A percentile compares a stretch with the other conserved stretches of the same genome.
phyloP scores from a whole-genome alignment of 2,113 vertebrate species.

The Hippocampus guttulatus region DNA sequence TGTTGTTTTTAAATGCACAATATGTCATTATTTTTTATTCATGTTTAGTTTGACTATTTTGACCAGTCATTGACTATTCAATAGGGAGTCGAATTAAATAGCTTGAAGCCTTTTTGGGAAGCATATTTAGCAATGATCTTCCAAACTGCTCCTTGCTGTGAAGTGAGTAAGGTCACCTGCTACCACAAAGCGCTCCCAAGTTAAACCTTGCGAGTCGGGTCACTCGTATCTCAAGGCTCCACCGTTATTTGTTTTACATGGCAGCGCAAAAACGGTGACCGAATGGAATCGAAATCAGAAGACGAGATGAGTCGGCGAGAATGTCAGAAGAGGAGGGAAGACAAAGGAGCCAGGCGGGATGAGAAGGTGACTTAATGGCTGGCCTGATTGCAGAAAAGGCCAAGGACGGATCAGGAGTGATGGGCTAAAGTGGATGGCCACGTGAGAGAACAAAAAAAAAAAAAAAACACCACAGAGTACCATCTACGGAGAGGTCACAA shows the following conservation, averaged over 20 bases:
- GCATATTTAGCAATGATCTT: no score
- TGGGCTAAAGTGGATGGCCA: constrained; percentile 28
- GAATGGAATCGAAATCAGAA: constrained; percentile 15
- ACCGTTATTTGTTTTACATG: not conserved
- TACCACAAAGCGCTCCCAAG: not conserved
- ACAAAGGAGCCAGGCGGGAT: constrained; percentile 12
- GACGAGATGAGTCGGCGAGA: constrained; percentile 21
- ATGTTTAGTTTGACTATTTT: no score
- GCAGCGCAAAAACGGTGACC: not conserved
- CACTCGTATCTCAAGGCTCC: not conserved
- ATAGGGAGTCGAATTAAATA: no score
- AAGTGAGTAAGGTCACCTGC: no score
- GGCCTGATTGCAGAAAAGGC: constrained; percentile 58
- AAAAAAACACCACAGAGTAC: constrained; percentile 30
- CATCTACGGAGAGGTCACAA: constrained; percentile 65
- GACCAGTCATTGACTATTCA: no score
- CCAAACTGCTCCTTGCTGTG: no score
- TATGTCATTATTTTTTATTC: no score
- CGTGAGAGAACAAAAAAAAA: constrained; percentile 34
- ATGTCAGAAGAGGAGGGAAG: constrained; percentile 10
- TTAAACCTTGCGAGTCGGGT: not conserved
- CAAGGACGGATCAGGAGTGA: constrained; percentile 57
- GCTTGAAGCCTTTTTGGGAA: no score
- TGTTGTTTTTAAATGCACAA: no score
- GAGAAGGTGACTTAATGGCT: constrained; percentile 49